phyloP scores from a whole-genome alignment of 1,140 invertebrate species.

The Polypedilum pembai region DNA sequence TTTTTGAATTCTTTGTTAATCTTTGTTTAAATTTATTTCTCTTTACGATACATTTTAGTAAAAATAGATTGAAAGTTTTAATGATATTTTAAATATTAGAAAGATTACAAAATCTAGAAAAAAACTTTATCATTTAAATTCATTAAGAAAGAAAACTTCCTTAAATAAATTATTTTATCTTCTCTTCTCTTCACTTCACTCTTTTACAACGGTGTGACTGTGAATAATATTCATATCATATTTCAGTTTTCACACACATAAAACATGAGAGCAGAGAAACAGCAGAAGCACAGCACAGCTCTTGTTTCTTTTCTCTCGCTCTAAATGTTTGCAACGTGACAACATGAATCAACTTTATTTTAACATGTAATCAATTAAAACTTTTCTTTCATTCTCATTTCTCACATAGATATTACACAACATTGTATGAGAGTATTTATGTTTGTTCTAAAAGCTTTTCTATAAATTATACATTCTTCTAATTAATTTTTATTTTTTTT shows the following conservation, averaged over 20 bases:
- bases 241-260: background rate
- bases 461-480: constrained; percentile 4
- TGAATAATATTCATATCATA: constrained; percentile 8
- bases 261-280: background rate
- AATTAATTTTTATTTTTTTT: background rate
- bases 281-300: background rate
- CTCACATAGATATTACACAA: background rate
- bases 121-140: too few species aligned
- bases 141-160: too few species aligned
- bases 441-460: background rate
- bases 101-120: too few species aligned
- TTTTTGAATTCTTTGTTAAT: too few species aligned
- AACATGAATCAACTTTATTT: constrained; percentile 19
- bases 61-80: too few species aligned
- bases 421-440: background rate
- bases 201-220: background rate
- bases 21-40: too few species aligned
- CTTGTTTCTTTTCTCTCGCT: background rate
- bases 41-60: too few species aligned
- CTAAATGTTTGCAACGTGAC: constrained; percentile 11
- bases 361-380: constrained; percentile 14
- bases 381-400: background rate
- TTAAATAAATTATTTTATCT: background rate
- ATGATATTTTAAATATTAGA: too few species aligned
- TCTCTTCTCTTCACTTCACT: background rate